phyloP scores from a whole-genome alignment of 2,888 invertebrate genomes.

The Panzeria rudis region DNA sequence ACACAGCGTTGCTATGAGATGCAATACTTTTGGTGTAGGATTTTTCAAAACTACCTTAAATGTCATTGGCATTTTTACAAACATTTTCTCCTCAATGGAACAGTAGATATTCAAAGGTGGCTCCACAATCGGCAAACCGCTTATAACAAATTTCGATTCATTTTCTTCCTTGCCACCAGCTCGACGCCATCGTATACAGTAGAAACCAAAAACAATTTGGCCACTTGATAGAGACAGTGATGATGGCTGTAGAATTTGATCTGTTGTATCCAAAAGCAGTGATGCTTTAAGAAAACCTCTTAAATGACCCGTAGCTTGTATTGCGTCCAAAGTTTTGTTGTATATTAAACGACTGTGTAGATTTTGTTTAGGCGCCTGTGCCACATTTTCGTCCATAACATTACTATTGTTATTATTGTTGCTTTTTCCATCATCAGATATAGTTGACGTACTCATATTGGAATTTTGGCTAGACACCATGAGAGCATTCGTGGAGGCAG shows the following conservation, averaged over 20 bases:
- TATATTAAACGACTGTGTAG: conserved; percentile 78
- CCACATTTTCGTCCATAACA: conserved; percentile 59
- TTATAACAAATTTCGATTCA: conserved; percentile 83
- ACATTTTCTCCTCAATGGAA: conserved; percentile 83
- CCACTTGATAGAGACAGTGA: conserved; percentile 45
- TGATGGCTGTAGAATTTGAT: conserved; percentile 9
- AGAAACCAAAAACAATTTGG: conserved; percentile 80
- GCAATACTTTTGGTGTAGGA: conserved; percentile 82
- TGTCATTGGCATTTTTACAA: conserved; percentile 83
- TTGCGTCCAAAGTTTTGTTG: conserved; percentile 82
- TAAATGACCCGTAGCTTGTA: conserved; percentile 82
- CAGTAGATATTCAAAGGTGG: conserved; percentile 83
- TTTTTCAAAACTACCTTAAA: conserved; percentile 83
- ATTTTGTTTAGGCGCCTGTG: conserved; percentile 66
- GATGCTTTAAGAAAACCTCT: conserved; percentile 82
- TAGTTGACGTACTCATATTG: conserved; percentile 78
- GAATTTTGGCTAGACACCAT: conserved; percentile 77
- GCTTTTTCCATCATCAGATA: conserved; percentile 80
- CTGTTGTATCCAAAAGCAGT: conserved; percentile 71
- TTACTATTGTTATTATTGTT: conserved; percentile 71
- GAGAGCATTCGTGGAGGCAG: conserved; percentile 74
- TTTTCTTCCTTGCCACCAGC: conserved; percentile 81
- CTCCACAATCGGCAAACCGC: conserved; percentile 81
- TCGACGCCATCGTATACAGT: conserved; percentile 83
- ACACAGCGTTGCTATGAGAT: conserved; percentile 81